These are phyloP conservation scores for Protaetia brevitarsis DNA, from an alignment of 1,140 invertebrate genomes.

Conservation along the genomic window DNA sequence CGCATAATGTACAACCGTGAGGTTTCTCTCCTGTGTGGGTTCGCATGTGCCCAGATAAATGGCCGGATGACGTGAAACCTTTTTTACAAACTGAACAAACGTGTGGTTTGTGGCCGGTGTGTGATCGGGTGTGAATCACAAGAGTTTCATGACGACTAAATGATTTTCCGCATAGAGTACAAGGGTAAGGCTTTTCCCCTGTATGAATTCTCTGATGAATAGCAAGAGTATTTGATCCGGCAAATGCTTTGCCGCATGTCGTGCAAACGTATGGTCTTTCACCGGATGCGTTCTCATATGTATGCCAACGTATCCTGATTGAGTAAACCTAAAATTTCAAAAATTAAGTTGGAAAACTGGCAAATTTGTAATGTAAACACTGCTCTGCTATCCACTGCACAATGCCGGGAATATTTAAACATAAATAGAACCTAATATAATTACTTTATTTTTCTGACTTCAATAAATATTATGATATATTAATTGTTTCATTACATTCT, in stretches of 20 bases:
- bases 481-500: too few relatives aligned
- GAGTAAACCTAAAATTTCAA: too few relatives aligned
- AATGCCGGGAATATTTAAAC: too few relatives aligned
- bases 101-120: constrained; percentile 89
- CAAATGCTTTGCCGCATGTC: constrained; percentile 57
- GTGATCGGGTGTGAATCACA: constrained; percentile 85
- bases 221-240: neutral
- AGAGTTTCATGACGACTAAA: constrained; percentile 46
- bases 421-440: too few relatives aligned
- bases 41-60: constrained; percentile 31
- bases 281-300: neutral
- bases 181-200: constrained; percentile 35
- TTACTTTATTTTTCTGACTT: too few relatives aligned
- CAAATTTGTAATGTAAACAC: too few relatives aligned
- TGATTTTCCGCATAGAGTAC: constrained; percentile 35
- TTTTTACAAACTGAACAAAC: constrained; percentile 61
- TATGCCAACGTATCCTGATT: too few relatives aligned
- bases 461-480: too few relatives aligned
- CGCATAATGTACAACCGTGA: too few relatives aligned
- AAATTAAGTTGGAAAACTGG: too few relatives aligned
- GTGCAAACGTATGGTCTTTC: constrained; percentile 55
- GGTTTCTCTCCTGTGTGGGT: constrained; percentile 41
- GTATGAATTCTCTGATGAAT: constrained; percentile 34
- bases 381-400: too few relatives aligned
- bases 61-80: constrained; percentile 44